phyloP scores from a whole-genome alignment of 2,888 invertebrate species.

The Argyresthia albistria region DNA sequence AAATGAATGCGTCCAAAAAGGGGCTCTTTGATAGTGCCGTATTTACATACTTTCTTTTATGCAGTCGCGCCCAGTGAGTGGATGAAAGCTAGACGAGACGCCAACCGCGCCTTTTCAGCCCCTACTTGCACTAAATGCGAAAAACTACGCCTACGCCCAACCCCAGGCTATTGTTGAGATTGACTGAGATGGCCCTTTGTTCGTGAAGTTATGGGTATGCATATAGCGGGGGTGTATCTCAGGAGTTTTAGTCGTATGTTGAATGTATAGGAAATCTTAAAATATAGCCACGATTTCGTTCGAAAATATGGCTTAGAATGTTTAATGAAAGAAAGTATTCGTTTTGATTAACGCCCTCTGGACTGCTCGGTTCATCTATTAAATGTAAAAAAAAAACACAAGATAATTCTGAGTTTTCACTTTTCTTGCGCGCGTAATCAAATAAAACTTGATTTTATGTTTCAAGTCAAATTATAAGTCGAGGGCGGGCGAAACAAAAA shows the following conservation, averaged over 20 bases:
- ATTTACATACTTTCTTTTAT: constrained; percentile 48
- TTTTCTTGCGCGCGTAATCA: constrained; percentile 55
- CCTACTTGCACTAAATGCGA: constrained; percentile 54
- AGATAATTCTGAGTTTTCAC: constrained; percentile 49
- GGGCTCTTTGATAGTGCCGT: constrained; percentile 26
- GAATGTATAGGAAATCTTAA: too few species aligned
- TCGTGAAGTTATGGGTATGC: constrained; percentile 16
- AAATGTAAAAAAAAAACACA: constrained; percentile 54
- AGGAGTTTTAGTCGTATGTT: too few species aligned
- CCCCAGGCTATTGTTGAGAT: constrained; percentile 53
- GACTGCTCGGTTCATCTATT: constrained; percentile 21
- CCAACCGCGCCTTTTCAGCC: constrained; percentile 35
- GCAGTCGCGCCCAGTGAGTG: constrained; percentile 49
- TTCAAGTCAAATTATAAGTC: constrained; percentile 70
- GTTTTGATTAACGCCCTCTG: neutral
- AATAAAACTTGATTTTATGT: constrained; percentile 72
- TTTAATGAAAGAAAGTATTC: too few species aligned
- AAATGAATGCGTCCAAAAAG: constrained; percentile 45
- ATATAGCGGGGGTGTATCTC: constrained; percentile 15
- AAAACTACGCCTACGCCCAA: constrained; percentile 49
- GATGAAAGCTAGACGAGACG: constrained; percentile 60
- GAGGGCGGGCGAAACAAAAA: constrained; percentile 65
- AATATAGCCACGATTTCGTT: too few species aligned
- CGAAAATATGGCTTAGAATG: too few species aligned
- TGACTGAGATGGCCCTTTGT: constrained; percentile 50